Base-by-base conservation (phyloP, 2,888 invertebrate species). In the Polydrusus pterygomalis region DNA sequence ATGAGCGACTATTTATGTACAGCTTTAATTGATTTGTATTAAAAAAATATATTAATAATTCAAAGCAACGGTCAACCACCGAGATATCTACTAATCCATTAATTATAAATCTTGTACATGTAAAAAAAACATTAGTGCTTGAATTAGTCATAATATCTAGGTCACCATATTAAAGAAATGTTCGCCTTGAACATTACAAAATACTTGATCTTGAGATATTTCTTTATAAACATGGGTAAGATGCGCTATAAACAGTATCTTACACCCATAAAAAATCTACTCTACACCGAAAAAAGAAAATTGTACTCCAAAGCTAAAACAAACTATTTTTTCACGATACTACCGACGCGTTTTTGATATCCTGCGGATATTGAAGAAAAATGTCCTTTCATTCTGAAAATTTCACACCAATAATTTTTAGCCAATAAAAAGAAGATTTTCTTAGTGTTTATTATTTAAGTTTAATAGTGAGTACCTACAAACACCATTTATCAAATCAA, bases 181-280 rank as follows among this genome's bases (percentile, higher is more conserved):
- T 10, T 45, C 17, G 49, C 64, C 64, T 47, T 64, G 64, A 64
- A 49, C 13, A 64, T 64, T 64, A 64, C 49, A 64, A 49, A 64
- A 64, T 64, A 45, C 43, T 30, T 64, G 47, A 64, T 64, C 64
- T 49, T 64, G 64, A 64, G 64, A 64, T 64, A 63, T 17, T 38
- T 63, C 25, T 15, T 45, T 63, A 45, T 63, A 25, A 43, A 62
- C 40, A 63, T 45, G 63, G 43, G 25, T 63, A 17, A 10, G 64
- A 64, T 64, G 64, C 30, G 34, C 30, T 34, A 20, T 34, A 34
- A 63, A 20, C 43, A n/a, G 18, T 20, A 6, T n/a, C 54, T 54
- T 34, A 7, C 8, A 34, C 34, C 2, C 10, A 34, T 34, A 34
- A 34, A 34, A 34, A 34, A 34, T 34, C 7, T 34, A 34, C 10